Evolutionary conservation across 2,113 vertebrate genomes (phyloP), one percentile per base, ranked within the genome.

Genomic region (Cepphus grylle): DNA sequence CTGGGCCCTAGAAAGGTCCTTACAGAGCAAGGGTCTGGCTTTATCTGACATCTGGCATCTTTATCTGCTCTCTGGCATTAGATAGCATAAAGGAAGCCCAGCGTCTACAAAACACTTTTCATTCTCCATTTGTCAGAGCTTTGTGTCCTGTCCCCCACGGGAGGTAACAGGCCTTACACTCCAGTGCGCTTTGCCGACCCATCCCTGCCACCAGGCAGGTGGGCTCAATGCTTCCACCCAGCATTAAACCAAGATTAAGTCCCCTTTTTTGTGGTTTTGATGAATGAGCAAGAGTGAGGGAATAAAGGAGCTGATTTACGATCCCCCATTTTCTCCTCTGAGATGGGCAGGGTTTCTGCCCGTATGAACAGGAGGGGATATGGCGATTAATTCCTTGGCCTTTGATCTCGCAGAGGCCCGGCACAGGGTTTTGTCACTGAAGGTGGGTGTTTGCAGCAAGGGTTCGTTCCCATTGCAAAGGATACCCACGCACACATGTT

Each of bases 321-420:
- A 82, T 66, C 53, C 45, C 91, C 70, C 66, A 21, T 81, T 90
- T 90, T 88, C 93, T 62, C 84, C 86, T 94, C 83, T 25, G 29
- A 95, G 91, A 95, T 88, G 87, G 96, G 93, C 81, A 88, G 38
- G 10, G 29, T 88, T 87, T 85, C 81, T 93, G 94, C 84, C 93
- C 1, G 8, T 70, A 97, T 96, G 94, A 97, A 96, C 65, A 91
- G 84, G 62, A 89, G 89, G 49, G 58, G 55, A 73, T 77, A 27
- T 50, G 36, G 70, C 42, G 42, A 77, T 92, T 47, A 72, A 91
- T 73, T 88, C 53, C 45, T 42, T 43, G 45, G 55, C 42, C 47
- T 77, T 83, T 83, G 65, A 42, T 52, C 67, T 90, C 9, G 1
- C 5, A 4, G 9, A 19, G 42, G 23, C 74, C 65, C 69, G 71